Percentiles rank a stretch among this genome's conserved stretches.
Evolutionary conservation across 2,113 vertebrate species (phyloP).

Genomic region (Xyrauchen texanus): DNA sequence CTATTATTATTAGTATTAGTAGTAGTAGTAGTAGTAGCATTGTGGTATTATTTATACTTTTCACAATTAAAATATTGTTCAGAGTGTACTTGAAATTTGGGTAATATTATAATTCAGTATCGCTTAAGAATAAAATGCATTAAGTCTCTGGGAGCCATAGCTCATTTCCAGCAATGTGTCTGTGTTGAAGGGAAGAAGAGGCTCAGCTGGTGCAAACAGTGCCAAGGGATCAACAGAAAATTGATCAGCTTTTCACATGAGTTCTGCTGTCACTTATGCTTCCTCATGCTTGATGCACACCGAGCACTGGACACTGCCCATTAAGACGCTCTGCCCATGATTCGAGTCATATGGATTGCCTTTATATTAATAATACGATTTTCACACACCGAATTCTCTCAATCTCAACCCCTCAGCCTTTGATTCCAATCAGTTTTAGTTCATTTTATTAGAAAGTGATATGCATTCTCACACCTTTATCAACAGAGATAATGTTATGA

Average conservation of each 20-base stretch:
- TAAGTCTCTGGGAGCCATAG: conserved; percentile 27
- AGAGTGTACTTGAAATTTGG: neutral
- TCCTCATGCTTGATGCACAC: no score
- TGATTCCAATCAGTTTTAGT: neutral
- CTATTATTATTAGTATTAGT: no score
- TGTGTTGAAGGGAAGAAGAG: conserved; percentile 47
- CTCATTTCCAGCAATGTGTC: conserved; percentile 56
- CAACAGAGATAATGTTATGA: neutral
- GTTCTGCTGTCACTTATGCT: no score
- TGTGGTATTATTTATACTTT: no score
- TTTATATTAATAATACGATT: no score
- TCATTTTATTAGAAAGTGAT: neutral
- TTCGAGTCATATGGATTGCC: no score
- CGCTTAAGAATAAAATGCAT: conserved; percentile 22
- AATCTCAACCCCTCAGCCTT: no score
- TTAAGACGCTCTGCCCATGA: no score
- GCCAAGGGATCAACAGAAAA: conserved; percentile 60
- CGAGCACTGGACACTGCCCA: no score
- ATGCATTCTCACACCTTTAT: no score
- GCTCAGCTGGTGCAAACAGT: conserved; percentile 43
- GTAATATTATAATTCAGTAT: neutral
- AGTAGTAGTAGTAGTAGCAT: no score
- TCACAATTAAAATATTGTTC: neutral
- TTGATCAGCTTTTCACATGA: conserved; percentile 57
- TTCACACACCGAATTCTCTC: no score